phyloP scores from a whole-genome alignment of 2,113 vertebrate genomes.

The Xiphophorus hellerii region DNA sequence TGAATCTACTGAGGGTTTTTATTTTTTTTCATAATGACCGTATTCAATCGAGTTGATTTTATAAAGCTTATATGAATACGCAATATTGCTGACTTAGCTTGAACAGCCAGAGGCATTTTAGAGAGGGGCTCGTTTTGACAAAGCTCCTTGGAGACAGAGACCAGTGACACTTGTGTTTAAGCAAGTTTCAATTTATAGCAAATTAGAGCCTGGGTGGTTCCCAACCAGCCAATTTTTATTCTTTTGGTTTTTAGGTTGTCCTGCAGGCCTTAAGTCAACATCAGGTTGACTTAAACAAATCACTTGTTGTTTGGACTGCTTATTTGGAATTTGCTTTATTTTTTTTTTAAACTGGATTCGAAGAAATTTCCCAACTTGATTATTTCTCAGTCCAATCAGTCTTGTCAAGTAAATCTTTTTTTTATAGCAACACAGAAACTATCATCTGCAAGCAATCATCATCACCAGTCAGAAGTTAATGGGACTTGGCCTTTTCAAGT shows the following conservation, averaged over 20 bases:
- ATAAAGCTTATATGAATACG: no score
- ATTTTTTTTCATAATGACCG: neutral
- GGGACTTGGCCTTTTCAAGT: neutral
- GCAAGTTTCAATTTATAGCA: neutral
- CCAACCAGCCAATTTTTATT: neutral
- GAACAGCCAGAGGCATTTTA: neutral
- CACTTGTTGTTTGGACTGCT: neutral
- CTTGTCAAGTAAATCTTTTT: neutral
- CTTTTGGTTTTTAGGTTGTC: neutral
- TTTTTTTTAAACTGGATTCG: neutral
- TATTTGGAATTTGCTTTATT: neutral
- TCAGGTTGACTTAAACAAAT: neutral
- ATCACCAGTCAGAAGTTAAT: neutral
- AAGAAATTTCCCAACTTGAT: neutral
- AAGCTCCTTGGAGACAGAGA: no score
- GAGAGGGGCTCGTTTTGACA: neutral
- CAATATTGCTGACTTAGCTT: neutral
- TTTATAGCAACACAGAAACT: neutral
- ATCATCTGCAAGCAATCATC: neutral
- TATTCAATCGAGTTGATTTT: no score
- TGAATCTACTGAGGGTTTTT: neutral
- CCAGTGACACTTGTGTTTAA: neutral
- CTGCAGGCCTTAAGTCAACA: neutral
- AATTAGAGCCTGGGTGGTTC: neutral
- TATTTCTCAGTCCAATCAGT: neutral